Evolutionary conservation across 2,888 invertebrate genomes (phyloP), one percentile per base, ranked within the genome.

Genomic region (Leptinotarsa tumamoca): DNA sequence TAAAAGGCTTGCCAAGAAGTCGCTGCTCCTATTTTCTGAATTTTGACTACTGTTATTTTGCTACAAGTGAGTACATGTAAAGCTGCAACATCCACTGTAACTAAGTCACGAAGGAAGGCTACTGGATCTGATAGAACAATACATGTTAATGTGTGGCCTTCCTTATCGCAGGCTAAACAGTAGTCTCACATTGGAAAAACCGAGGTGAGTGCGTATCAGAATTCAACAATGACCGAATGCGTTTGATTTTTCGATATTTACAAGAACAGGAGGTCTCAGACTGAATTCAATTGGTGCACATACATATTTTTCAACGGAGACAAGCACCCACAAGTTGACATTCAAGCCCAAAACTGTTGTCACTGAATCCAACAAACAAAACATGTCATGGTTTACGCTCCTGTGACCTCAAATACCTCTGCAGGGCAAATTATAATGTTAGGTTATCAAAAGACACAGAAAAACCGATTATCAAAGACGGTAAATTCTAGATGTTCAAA

Each of bases 321-420:
- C 85, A 92, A 92, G 91, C 91, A 94, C 87, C 94, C 94, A 5
- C 92, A 92, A 87, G 88, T 84, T 66, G 94, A 94, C 85, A 88
- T 93, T 27, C 94, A 94, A 87, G 94, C 94, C 0, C 92, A 93
- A 89, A 94, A 94, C 82, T 89, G 94, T 63, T 93, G 93, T 83
- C 94, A 94, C 84, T 88, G 94, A 69, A 93, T 94, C 77, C 94
- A 94, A 0, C 94, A 94, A 87, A 92, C 90, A 0, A 91, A 89
- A 79, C 93, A 94, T 1, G 94, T 94, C 4, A 88, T 93, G 67
- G 90, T 94, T 0, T 94, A 93, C 82, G 90, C 92, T 23, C 83
- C 92, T 0, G 90, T 93, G 56, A 90, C 92, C 0, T 90, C 90
- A 78, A 91, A 91, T 78, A 93, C 94, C 0, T 89, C 94, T 33